Evolutionary conservation across 2,888 invertebrate genomes (phyloP), one percentile per base, ranked within the genome.

Genomic region (Polyommatus icarus): DNA sequence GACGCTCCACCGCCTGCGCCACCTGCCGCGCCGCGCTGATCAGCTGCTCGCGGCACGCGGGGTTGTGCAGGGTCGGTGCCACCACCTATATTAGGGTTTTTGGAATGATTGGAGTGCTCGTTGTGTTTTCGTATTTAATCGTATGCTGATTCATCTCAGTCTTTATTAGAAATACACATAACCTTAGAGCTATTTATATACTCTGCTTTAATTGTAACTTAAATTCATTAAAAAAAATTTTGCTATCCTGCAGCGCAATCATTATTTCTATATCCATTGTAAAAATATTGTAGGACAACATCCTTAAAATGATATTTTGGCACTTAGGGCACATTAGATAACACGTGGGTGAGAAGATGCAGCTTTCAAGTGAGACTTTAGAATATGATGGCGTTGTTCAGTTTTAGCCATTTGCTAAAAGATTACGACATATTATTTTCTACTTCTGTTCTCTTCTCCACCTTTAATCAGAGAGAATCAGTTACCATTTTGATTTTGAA

Each of bases 11-110:
- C 0, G 99, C 98, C 79, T 96, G 96, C 0, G 98, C 97, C 8
- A 99, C 99, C 88, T 98, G 98, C 24, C 98, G 96, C 0, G 99
- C 98, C 0, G 99, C 99, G 79, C 97, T 97, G 78, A 97, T 97
- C 80, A 99, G 92, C 89, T 99, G 99, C 83, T 98, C 97, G 86
- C 99, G 97, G 81, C 98, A 98, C 0, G 96, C 97, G 0, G 97
- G 96, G 83, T 96, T 97, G 83, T 97, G 96, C 3, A 98, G 93
- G 0, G 98, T 98, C 0, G 98, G 97, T 0, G 98, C 98, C 7
- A 98, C 97, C 77, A 98, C 97, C 95, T 95, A 80, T 0, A 67
- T 10, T 10, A 18, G 4, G 54, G 1, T 54, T 54, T 40, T 40
- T 2, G 46, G 3, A 10, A 3, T 46, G 46, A 46, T 12, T 40